Evolutionary conservation across 1,140 invertebrate genomes (phyloP).

Genomic region (Camponotus vicinus): DNA sequence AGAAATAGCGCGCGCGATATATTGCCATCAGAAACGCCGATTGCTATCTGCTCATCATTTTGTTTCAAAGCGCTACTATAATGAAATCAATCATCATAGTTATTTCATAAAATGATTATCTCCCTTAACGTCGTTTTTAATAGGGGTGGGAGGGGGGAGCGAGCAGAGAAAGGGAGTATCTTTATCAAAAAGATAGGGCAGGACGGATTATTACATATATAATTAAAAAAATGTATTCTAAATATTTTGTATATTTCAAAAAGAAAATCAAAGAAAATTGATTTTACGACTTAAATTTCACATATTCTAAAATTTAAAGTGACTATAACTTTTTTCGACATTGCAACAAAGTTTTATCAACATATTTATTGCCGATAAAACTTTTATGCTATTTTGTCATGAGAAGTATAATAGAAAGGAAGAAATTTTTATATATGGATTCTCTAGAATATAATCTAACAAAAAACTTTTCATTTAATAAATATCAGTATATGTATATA

Average conservation of each 20-base stretch:
- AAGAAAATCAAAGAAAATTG: slow-evolving; percentile 2
- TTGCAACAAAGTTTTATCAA: slow-evolving; percentile 16
- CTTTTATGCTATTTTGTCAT: slow-evolving; percentile 12
- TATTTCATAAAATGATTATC: slow-evolving; percentile 2
- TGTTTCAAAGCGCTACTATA: neutral
- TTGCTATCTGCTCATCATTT: neutral
- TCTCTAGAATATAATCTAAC: neutral
- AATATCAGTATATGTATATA: neutral
- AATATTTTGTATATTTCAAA: neutral
- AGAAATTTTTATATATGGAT: neutral
- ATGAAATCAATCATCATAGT: slow-evolving; percentile 13
- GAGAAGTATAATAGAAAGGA: neutral
- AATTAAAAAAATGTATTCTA: slow-evolving; percentile 31
- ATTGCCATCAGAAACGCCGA: slow-evolving; percentile 7
- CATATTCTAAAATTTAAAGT: slow-evolving; percentile 23
- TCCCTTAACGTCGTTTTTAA: neutral
- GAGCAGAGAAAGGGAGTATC: slow-evolving; percentile 53
- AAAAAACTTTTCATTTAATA: slow-evolving; percentile 20
- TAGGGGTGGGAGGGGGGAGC: neutral
- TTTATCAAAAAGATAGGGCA: slow-evolving; percentile 52
- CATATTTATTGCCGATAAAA: slow-evolving; percentile 23
- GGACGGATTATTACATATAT: slow-evolving; percentile 66
- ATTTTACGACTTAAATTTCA: neutral
- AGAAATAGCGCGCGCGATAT: neutral
- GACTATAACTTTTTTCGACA: neutral